A percentile compares a stretch with the other conserved stretches of the same genome.
phyloP scores from a whole-genome alignment of 1,140 invertebrate species.

The Odontomachus brunneus region DNA sequence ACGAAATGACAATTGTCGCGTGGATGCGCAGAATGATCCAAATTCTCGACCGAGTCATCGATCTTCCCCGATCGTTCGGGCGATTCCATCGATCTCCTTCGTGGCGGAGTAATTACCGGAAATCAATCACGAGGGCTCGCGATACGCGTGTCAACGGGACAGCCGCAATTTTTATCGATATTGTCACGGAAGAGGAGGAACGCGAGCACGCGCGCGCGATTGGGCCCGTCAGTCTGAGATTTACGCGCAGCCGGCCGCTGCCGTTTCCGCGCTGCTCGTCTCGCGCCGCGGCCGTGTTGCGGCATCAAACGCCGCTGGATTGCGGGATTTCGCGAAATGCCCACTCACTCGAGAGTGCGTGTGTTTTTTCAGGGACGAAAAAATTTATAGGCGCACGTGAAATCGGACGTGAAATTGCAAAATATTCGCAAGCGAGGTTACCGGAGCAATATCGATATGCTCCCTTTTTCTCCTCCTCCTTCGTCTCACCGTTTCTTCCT shows the following conservation, averaged over 20 bases:
- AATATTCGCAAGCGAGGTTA: constrained; percentile 61
- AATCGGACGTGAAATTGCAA: constrained; percentile 66
- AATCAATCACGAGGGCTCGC: constrained; percentile 25
- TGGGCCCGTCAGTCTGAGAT: constrained; percentile 26
- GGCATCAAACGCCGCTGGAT: constrained; percentile 49
- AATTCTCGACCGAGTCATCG: not conserved
- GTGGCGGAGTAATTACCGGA: not conserved
- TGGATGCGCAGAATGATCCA: not conserved
- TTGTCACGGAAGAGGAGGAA: constrained; percentile 30
- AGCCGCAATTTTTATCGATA: constrained; percentile 33
- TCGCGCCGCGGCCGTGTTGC: constrained; percentile 2
- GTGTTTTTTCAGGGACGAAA: constrained; percentile 15
- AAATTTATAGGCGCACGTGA: constrained; percentile 61
- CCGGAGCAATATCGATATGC: constrained; percentile 15
- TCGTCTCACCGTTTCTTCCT: not conserved
- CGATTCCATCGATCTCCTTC: not conserved
- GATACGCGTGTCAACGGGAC: not conserved
- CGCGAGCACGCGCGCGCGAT: not conserved
- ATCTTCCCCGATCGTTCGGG: not conserved
- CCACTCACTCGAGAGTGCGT: not conserved
- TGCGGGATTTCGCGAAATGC: constrained; percentile 59
- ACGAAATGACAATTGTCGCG: not conserved
- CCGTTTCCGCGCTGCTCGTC: constrained; percentile 29
- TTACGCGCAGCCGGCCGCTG: constrained; percentile 28
- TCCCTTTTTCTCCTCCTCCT: not conserved